Base-by-base conservation (phyloP, 1,140 invertebrate genomes). In the Ceratoteleas bidentatus region DNA sequence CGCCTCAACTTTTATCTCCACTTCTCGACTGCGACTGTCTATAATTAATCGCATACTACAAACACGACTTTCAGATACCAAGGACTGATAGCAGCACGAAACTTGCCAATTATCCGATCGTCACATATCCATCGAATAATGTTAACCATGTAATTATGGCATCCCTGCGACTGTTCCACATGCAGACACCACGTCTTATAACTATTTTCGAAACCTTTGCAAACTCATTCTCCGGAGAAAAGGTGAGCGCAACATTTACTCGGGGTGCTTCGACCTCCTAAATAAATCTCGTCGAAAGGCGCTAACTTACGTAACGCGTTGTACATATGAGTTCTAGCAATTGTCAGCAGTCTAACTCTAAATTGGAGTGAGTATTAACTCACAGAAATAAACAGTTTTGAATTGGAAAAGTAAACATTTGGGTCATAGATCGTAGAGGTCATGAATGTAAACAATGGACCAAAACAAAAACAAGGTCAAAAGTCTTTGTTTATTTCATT, bases 221-320 rank as follows among this genome's bases (percentile, higher is more conserved):
- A 38, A 5, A 38, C 11, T 6, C 6, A 50, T 14, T 16, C 32
- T 5, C 14, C 0, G 34, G 24, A 65, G 61, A 65, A 65, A 65
- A 65, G 61, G 61, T 65, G 61, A 65, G 40, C 36, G 61, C 61
- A 65, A 65, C 49, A 65, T 65, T 65, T 53, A 65, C 47, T n/a
- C 49, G 40, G 62, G 62, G 38, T 66, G 62, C 11, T 45, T 43
- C 49, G 47, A 53, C 49, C 34, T 65, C 49, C 36, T 53, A 65
- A 65, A 65, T 65, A 40, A 65, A 53, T 65, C 47, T 65, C 14
- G 32, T 65, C 34, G 47, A 65, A 65, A 65, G 34, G 61, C 53
- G 49, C 53, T 16, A 24, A 36, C 33, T 65, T 65, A 65, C 36
- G 33, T 65, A 65, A 65, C 53, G 14, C 15, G 50, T 64, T 38